A percentile compares a stretch with the other conserved stretches of the same genome.
phyloP scores from a whole-genome alignment of 2,888 invertebrate species.

The Rhaphigaster nebulosa region DNA sequence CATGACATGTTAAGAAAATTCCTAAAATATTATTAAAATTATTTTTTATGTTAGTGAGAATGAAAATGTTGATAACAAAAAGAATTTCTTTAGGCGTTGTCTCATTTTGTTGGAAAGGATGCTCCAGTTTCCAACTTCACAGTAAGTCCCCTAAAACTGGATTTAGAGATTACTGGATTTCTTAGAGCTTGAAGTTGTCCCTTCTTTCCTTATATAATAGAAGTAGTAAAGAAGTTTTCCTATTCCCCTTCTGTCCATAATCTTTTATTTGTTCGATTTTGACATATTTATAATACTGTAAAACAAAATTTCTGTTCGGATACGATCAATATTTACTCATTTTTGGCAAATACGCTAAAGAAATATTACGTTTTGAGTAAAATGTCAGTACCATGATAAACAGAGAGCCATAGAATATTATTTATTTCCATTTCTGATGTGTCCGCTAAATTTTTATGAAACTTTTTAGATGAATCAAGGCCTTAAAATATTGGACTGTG shows the following conservation, averaged over 20 bases:
- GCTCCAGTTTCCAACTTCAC: constrained; percentile 4
- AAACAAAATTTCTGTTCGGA: background rate
- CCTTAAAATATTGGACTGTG: no score
- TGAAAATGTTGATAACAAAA: background rate
- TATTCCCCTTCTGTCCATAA: background rate
- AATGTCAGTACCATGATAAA: background rate
- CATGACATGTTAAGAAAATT: no score
- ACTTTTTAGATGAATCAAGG: no score
- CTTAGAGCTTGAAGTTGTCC: background rate
- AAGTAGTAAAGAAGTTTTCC: background rate
- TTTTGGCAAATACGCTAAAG: background rate
- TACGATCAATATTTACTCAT: background rate
- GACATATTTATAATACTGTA: background rate
- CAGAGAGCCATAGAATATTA: no score
- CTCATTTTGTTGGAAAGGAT: background rate
- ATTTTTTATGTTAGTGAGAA: background rate
- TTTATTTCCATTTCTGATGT: no score
- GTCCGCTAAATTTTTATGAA: no score
- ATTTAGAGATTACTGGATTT: background rate
- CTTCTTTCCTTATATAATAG: background rate
- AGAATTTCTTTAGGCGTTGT: background rate
- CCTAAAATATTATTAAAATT: background rate
- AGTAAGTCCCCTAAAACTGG: background rate
- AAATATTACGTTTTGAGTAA: no score
- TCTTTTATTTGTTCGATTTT: background rate